A percentile compares a stretch with the other conserved stretches of the same genome.
These are phyloP conservation scores for Branchellion lobata DNA, from an alignment of 2,888 invertebrate species.

Conservation along the genomic window DNA sequence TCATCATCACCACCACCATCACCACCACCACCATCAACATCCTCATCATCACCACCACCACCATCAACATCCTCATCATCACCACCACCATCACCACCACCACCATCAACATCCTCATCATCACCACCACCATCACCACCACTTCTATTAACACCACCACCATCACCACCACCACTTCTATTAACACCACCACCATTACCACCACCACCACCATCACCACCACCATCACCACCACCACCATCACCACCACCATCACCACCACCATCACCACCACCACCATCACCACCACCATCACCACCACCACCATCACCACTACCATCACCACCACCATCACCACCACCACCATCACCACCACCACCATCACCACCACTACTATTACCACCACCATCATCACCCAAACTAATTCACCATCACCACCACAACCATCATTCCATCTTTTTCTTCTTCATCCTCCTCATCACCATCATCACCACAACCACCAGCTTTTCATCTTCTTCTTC, in stretches of 20 bases:
- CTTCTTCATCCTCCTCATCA: too few species aligned
- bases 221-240: conserved; percentile 11
- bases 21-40: too few species aligned
- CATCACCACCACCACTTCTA: background rate
- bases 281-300: background rate
- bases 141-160: too few species aligned
- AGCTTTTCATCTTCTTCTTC: too few species aligned
- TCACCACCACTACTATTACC: background rate
- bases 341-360: conserved; percentile 20
- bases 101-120: too few species aligned
- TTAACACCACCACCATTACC: conserved; percentile 4
- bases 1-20: too few species aligned
- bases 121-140: background rate
- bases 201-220: conserved; percentile 6
- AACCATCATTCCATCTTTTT: too few species aligned
- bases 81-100: too few species aligned
- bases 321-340: conserved; percentile 12
- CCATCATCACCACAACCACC: too few species aligned
- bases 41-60: too few species aligned
- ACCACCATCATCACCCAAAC: conserved; percentile 5
- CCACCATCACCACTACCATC: conserved; percentile 1
- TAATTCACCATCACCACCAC: too few species aligned
- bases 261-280: conserved; percentile 7
- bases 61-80: too few species aligned
- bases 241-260: conserved; percentile 11